Conservation (phyloP, 2,113 vertebrate genomes). For the Pterophyllum scalare region DNA sequence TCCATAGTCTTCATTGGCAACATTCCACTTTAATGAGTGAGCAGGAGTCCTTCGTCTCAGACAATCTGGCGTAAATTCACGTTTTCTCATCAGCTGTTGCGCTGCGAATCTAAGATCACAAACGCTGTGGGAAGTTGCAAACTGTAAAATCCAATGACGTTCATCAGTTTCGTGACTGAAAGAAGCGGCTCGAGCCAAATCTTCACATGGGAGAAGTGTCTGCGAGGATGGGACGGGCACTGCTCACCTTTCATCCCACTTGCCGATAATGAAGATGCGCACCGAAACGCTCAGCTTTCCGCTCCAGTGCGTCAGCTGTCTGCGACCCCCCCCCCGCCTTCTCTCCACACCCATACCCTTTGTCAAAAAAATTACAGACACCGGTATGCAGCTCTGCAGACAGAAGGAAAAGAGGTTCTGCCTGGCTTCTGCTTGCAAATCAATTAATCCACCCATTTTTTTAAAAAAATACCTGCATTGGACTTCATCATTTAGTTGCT, state of each 20-base stretch:
- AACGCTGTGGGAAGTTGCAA: not conserved
- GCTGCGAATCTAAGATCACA: not conserved
- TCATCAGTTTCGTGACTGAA: not conserved
- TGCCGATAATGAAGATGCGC: constrained; percentile 70
- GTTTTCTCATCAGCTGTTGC: constrained; percentile 18
- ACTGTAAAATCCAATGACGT: not conserved
- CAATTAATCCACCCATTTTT: not conserved
- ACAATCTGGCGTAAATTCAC: not conserved
- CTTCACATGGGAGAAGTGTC: not conserved
- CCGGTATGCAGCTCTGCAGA: constrained; percentile 40
- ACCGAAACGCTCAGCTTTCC: constrained; percentile 16
- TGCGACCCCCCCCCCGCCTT: constrained; percentile 14
- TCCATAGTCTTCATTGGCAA: constrained; percentile 22
- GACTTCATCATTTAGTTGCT: not conserved
- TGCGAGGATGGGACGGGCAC: constrained; percentile 16
- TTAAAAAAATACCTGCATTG: not conserved
- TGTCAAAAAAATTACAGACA: constrained; percentile 35
- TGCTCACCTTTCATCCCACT: constrained; percentile 55
- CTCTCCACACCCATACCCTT: not conserved
- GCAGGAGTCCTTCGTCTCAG: not conserved
- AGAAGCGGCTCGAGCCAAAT: not conserved
- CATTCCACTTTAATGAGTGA: not conserved
- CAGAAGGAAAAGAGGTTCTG: constrained; percentile 2
- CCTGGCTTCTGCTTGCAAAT: not conserved
- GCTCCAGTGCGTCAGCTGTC: constrained; percentile 67